phyloP scores from a whole-genome alignment of 2,797 vertebrate species.

The Ibycter americanus region DNA sequence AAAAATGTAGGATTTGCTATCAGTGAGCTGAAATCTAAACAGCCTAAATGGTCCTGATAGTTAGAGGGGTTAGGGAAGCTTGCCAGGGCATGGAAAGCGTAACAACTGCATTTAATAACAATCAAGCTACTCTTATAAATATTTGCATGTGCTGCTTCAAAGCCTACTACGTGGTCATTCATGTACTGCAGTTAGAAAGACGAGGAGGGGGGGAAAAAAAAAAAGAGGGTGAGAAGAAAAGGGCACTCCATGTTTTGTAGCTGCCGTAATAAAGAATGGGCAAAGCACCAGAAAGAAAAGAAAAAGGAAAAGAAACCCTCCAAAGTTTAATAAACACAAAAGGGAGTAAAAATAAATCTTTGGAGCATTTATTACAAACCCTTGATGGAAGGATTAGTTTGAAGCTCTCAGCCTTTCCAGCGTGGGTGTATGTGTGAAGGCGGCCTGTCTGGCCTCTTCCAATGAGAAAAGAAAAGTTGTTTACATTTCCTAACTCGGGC shows the following conservation, averaged over 20 bases:
- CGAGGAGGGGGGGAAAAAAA: neutral
- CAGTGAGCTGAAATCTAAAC: constrained; percentile 56
- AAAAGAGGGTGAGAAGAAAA: constrained; percentile 22
- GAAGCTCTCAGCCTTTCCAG: constrained; percentile 57
- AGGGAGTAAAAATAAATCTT: constrained; percentile 84
- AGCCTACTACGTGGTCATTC: constrained; percentile 64
- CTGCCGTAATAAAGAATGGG: constrained; percentile 71
- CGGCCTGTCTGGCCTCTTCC: neutral
- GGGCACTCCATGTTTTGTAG: constrained; percentile 55
- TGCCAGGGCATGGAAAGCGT: constrained; percentile 54
- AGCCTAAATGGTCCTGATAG: constrained; percentile 51
- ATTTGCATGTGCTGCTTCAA: constrained; percentile 76
- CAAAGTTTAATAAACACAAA: constrained; percentile 81
- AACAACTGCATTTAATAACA: constrained; percentile 72
- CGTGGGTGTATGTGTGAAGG: constrained; percentile 42
- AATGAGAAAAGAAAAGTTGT: constrained; percentile 25
- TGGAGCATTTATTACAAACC: constrained; percentile 74
- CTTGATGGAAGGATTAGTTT: constrained; percentile 66
- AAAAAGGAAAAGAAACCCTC: constrained; percentile 60
- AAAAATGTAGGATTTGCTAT: constrained; percentile 9
- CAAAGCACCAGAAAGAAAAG: constrained; percentile 66
- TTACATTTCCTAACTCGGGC: constrained; percentile 45
- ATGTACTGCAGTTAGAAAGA: constrained; percentile 71
- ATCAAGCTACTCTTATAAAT: constrained; percentile 75
- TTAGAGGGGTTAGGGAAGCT: constrained; percentile 48